Evolutionary conservation across 2,888 invertebrate genomes (phyloP).

Genomic region (Andrena bicolor): DNA sequence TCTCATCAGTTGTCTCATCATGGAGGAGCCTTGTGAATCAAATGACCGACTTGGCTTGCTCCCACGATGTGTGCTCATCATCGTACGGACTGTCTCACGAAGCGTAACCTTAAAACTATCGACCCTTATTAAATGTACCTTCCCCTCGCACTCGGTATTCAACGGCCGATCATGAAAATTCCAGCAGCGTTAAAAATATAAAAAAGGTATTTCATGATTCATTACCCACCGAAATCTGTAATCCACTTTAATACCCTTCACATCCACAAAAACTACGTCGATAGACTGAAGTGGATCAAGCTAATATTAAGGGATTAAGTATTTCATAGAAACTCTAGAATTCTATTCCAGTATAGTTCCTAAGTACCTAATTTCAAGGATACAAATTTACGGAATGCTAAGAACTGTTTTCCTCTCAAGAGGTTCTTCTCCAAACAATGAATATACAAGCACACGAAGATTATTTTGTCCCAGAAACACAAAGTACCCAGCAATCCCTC

Average conservation of each 20-base stretch:
- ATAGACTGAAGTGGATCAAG: too few species aligned
- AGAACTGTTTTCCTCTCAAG: too few species aligned
- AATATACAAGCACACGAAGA: too few species aligned
- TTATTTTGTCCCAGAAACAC: too few species aligned
- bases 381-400: too few species aligned
- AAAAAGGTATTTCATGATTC: neutral
- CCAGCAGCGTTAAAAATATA: neutral
- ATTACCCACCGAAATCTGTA: neutral
- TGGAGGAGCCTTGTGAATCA: constrained; percentile 46
- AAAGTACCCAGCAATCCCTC: too few species aligned
- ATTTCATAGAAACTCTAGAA: too few species aligned
- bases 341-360: too few species aligned
- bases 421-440: too few species aligned
- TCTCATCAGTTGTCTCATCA: constrained; percentile 35
- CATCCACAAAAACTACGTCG: neutral
- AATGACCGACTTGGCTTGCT: constrained; percentile 51
- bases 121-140: constrained; percentile 50
- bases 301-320: too few species aligned
- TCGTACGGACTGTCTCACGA: constrained; percentile 32
- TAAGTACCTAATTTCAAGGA: too few species aligned
- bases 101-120: constrained; percentile 55
- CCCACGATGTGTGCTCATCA: constrained; percentile 55
- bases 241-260: neutral
- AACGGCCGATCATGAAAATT: constrained; percentile 13
- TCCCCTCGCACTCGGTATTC: constrained; percentile 12